A percentile compares a stretch with the other conserved stretches of the same genome.
Evolutionary conservation across 2,797 vertebrate genomes (phyloP).

Genomic region (Podargus strigoides): DNA sequence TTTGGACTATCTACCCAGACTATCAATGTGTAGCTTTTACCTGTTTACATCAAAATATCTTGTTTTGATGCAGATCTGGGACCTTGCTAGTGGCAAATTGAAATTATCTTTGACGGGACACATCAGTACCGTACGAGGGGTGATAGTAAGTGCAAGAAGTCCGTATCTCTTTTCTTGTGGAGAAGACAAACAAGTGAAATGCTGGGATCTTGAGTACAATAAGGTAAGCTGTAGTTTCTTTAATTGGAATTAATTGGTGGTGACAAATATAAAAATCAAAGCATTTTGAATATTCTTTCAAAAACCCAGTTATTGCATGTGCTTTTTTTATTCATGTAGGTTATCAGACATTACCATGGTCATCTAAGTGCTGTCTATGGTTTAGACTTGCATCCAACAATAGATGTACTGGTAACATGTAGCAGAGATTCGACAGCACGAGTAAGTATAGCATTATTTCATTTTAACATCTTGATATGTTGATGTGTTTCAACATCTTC

Average conservation of each 20-base stretch:
- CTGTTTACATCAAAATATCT: background rate
- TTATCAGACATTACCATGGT: constrained; percentile 97
- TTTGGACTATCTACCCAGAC: background rate
- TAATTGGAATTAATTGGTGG: background rate
- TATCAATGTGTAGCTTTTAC: background rate
- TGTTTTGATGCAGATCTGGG: constrained; percentile 87
- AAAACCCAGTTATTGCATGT: background rate
- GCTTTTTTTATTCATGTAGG: constrained; percentile 69
- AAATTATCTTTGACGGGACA: constrained; percentile 96
- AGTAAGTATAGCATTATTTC: constrained; percentile 67
- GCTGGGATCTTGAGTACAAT: constrained; percentile 99
- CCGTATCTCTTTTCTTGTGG: constrained; percentile 98
- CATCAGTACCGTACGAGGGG: constrained; percentile 95
- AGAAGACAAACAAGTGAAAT: constrained; percentile 98
- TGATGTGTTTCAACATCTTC: background rate
- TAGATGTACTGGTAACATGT: constrained; percentile 94
- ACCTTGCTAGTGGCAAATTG: constrained; percentile 93
- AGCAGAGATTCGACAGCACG: constrained; percentile 95
- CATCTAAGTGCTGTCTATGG: constrained; percentile 96
- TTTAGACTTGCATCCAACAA: constrained; percentile 93
- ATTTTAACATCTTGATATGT: background rate
- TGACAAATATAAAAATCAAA: background rate
- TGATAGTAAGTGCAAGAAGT: constrained; percentile 91
- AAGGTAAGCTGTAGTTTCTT: constrained; percentile 77
- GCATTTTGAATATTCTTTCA: background rate